phyloP scores from a whole-genome alignment of 2,888 invertebrate species.

The Phytoseiulus persimilis region DNA sequence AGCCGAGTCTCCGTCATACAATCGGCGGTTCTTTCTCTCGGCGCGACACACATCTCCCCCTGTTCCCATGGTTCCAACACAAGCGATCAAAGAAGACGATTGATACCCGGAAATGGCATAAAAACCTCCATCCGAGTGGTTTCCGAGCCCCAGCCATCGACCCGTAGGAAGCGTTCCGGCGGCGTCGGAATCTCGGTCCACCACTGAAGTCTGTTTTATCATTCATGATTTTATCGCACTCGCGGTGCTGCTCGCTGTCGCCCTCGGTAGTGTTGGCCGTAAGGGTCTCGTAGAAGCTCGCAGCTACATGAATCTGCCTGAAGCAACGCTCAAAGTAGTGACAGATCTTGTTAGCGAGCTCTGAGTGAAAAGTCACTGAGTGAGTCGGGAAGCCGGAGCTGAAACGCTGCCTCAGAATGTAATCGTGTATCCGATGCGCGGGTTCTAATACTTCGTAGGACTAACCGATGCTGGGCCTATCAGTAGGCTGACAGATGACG shows the following conservation, averaged over 20 bases:
- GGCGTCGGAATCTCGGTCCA: background rate
- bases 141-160: background rate
- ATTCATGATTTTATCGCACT: background rate
- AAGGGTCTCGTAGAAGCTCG: background rate
- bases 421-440: too few species aligned
- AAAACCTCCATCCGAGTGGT: background rate
- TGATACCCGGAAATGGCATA: background rate
- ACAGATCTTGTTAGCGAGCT: background rate
- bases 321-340: background rate
- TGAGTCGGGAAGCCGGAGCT: background rate
- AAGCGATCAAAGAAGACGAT: too few species aligned
- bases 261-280: background rate
- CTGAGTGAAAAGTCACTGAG: too few species aligned
- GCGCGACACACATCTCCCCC: too few species aligned
- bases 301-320: background rate
- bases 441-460: too few species aligned
- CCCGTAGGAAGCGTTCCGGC: background rate
- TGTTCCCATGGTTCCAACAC: too few species aligned
- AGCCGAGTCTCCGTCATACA: too few species aligned
- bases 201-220: background rate
- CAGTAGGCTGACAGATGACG: background rate
- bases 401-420: background rate
- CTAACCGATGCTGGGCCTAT: background rate
- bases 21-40: too few species aligned
- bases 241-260: background rate